Evolutionary conservation across 2,888 invertebrate species (phyloP).

Genomic region (Ophion slaviceki): DNA sequence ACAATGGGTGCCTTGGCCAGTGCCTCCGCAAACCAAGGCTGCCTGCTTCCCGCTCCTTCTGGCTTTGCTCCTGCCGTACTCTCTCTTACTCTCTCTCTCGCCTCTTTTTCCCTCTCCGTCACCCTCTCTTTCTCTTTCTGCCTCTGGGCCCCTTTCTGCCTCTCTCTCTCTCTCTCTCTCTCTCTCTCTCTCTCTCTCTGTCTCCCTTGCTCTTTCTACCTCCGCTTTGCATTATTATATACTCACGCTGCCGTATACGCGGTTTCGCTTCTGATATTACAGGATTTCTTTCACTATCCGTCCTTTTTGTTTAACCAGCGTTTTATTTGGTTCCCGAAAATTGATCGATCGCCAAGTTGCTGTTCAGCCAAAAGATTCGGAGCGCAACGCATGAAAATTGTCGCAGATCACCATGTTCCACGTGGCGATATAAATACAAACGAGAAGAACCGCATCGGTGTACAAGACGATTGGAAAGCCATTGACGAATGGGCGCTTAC

Average conservation of each 20-base stretch:
- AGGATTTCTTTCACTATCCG: conserved; percentile 31
- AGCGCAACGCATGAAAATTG: background rate
- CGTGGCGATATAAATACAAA: background rate
- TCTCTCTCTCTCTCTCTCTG: background rate
- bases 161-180: background rate
- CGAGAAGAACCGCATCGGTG: background rate
- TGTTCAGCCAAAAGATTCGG: background rate
- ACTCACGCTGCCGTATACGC: conserved; percentile 28
- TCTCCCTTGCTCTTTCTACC: background rate
- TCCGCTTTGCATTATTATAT: conserved; percentile 51
- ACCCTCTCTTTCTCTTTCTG: conserved; percentile 34
- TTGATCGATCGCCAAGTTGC: conserved; percentile 1
- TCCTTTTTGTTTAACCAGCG: background rate
- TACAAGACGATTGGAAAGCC: background rate
- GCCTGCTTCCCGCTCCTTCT: conserved; percentile 68
- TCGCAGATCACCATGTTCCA: background rate
- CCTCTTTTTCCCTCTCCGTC: conserved; percentile 49
- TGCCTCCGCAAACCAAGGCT: conserved; percentile 80
- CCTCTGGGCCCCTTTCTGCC: conserved; percentile 47
- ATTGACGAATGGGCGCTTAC: background rate
- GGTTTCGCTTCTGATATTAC: conserved; percentile 40
- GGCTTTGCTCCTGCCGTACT: conserved; percentile 51
- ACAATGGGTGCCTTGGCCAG: conserved; percentile 81
- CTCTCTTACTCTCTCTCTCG: conserved; percentile 37
- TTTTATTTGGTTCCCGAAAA: conserved; percentile 21